phyloP scores from a whole-genome alignment of 1,140 invertebrate species.

The Cepaea nemoralis region DNA sequence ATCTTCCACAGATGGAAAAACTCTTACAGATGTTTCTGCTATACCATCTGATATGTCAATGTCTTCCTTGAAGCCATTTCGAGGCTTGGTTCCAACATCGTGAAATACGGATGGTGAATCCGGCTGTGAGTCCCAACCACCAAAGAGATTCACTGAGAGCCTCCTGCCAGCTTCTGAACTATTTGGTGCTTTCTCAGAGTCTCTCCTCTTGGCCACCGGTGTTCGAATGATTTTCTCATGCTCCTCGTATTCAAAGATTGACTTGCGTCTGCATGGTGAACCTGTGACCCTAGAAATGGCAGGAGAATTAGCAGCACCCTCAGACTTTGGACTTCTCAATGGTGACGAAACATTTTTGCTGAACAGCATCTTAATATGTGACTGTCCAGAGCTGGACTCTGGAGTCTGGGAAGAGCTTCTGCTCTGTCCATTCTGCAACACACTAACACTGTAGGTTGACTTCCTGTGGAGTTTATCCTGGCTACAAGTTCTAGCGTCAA shows the following conservation, averaged over 20 bases:
- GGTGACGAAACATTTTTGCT: no score
- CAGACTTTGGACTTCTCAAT: not conserved
- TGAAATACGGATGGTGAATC: not conserved
- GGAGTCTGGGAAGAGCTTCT: no score
- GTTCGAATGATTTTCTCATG: conserved; percentile 25
- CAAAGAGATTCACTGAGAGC: conserved; percentile 36
- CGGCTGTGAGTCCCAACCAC: not conserved
- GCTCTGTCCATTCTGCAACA: no score
- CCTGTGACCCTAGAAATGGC: not conserved
- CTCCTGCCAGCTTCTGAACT: conserved; percentile 28
- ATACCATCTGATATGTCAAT: not conserved
- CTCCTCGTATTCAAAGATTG: conserved; percentile 34
- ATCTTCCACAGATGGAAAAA: not conserved
- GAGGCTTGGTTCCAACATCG: not conserved
- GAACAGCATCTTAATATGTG: no score
- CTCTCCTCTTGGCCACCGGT: conserved; percentile 14
- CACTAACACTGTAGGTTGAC: no score
- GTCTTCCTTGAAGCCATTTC: not conserved
- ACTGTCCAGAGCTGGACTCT: no score
- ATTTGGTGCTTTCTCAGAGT: conserved; percentile 38
- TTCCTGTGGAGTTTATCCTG: no score
- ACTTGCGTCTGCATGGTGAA: conserved; percentile 32
- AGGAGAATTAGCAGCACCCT: not conserved
- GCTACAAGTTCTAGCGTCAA: no score
- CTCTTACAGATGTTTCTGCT: not conserved